A percentile compares a stretch with the other conserved stretches of the same genome.
phyloP scores from a whole-genome alignment of 2,797 vertebrate species.

The Manis crassicaudata region DNA sequence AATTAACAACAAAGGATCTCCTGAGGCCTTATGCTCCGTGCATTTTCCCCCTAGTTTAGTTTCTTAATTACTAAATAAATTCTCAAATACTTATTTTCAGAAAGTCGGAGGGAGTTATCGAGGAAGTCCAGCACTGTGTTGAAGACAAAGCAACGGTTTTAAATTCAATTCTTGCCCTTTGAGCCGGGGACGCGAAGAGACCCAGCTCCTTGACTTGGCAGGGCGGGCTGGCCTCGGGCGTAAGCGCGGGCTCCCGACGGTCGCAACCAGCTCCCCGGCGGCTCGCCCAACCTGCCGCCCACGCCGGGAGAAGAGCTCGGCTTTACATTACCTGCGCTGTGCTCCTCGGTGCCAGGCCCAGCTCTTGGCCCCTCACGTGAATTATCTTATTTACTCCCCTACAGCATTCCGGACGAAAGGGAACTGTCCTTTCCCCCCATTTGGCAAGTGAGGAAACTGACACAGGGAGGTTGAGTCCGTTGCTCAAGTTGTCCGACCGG shows the following conservation, averaged over 20 bases:
- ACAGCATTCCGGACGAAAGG: background rate
- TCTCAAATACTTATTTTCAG: background rate
- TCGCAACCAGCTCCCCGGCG: background rate
- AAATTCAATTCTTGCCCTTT: background rate
- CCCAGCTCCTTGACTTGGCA: background rate
- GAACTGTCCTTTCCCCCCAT: background rate
- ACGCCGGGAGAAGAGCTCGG: too few species aligned
- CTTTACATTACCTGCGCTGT: background rate
- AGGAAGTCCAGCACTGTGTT: background rate
- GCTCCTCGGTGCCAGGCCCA: background rate
- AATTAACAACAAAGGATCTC: background rate
- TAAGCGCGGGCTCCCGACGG: background rate
- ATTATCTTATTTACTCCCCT: background rate
- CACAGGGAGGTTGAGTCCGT: background rate
- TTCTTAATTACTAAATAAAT: slow-evolving; percentile 11
- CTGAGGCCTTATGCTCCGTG: background rate
- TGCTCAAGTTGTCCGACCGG: background rate
- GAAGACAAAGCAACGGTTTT: background rate
- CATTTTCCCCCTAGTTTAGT: background rate
- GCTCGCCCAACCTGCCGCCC: background rate
- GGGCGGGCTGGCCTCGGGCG: background rate
- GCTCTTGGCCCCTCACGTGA: background rate
- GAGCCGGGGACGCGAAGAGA: background rate
- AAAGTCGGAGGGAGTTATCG: background rate
- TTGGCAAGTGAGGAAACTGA: background rate